Evolutionary conservation across 2,888 invertebrate genomes (phyloP).

Genomic region (Hemicrepidius hirtus): DNA sequence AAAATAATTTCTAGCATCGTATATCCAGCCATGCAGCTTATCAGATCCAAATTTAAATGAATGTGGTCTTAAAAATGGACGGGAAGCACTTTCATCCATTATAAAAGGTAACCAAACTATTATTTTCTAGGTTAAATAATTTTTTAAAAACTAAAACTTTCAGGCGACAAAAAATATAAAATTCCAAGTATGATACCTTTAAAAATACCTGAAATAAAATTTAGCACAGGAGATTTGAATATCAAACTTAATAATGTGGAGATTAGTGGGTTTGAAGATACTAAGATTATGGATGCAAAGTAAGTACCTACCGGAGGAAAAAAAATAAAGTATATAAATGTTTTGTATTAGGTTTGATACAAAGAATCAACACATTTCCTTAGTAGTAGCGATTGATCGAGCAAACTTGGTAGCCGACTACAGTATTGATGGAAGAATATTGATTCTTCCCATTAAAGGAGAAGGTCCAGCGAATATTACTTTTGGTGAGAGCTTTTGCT

Average conservation of each 20-base stretch:
- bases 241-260: constrained; percentile 58
- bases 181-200: constrained; percentile 64
- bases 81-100: constrained; percentile 58
- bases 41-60: constrained; percentile 61
- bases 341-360: constrained; percentile 55
- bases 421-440: constrained; percentile 64
- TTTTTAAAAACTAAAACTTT: neutral
- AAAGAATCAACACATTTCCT: constrained; percentile 49
- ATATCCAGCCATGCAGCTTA: constrained; percentile 62
- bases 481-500: constrained; percentile 59
- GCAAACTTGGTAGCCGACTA: constrained; percentile 61
- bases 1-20: constrained; percentile 60
- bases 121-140: neutral
- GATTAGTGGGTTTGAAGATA: constrained; percentile 60
- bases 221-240: constrained; percentile 59
- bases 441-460: constrained; percentile 64
- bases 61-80: constrained; percentile 61
- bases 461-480: constrained; percentile 64
- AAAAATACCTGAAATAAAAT: constrained; percentile 58
- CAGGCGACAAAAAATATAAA: constrained; percentile 63
- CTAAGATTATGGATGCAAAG: constrained; percentile 54
- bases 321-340: too few species aligned
- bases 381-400: constrained; percentile 53
- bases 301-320: constrained; percentile 46
- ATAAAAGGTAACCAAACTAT: constrained; percentile 58